Conservation (phyloP, 2,888 invertebrate species). For the Serrognathus titanus region DNA sequence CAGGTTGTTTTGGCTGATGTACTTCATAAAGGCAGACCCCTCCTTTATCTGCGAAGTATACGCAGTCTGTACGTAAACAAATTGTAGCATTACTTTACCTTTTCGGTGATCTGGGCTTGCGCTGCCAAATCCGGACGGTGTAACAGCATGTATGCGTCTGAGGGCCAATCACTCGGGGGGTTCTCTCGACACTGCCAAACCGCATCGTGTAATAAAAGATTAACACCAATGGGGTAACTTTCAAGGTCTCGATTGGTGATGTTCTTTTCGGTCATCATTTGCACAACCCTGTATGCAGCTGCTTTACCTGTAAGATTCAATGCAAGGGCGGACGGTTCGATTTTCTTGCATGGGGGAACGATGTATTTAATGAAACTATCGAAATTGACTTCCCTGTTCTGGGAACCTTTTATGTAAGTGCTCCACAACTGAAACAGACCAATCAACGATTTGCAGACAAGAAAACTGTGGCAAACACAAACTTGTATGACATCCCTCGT, state of each 20-base stretch:
- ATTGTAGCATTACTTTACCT: slow-evolving; percentile 26
- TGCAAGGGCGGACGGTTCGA: not conserved
- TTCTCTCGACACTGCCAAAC: slow-evolving; percentile 67
- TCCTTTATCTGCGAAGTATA: not conserved
- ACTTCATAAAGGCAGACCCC: slow-evolving; percentile 10
- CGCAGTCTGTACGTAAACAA: not conserved
- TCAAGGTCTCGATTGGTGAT: slow-evolving; percentile 68
- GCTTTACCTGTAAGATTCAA: no score
- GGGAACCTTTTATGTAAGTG: slow-evolving; percentile 27
- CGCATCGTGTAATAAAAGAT: slow-evolving; percentile 64
- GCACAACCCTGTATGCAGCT: slow-evolving; percentile 44
- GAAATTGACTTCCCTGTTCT: slow-evolving; percentile 21
- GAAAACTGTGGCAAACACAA: slow-evolving; percentile 30
- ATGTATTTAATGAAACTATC: slow-evolving; percentile 32
- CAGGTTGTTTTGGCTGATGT: slow-evolving; percentile 12
- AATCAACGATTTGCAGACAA: not conserved
- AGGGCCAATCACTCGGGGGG: slow-evolving; percentile 72
- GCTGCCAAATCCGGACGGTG: slow-evolving; percentile 69
- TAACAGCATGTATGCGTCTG: slow-evolving; percentile 66
- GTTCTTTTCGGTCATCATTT: slow-evolving; percentile 55
- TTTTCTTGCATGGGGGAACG: slow-evolving; percentile 4
- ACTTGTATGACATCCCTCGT: slow-evolving; percentile 75
- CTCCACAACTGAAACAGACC: slow-evolving; percentile 33
- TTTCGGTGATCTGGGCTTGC: slow-evolving; percentile 47
- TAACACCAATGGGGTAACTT: slow-evolving; percentile 68